Conservation (phyloP, 2,888 invertebrate species). For the Belgica antarctica region DNA sequence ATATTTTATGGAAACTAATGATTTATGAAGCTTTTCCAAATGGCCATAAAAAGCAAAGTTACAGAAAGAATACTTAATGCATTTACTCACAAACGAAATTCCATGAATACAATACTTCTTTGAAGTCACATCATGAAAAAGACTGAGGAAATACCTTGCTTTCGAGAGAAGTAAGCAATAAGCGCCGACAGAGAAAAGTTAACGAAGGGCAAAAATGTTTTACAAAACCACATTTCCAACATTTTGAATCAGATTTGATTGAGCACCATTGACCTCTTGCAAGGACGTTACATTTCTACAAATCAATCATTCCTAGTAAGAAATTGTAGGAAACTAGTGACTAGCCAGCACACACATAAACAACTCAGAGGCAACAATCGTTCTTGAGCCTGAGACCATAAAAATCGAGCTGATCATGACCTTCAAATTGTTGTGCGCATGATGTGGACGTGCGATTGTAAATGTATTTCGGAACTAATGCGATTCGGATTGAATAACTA, state of each 20-base stretch:
- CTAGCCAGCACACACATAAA: neutral
- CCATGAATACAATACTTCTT: too few species aligned
- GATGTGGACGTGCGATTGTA: constrained; percentile 12
- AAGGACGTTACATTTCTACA: constrained; percentile 1
- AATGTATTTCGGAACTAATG: neutral
- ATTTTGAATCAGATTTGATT: neutral
- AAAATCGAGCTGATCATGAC: constrained; percentile 25
- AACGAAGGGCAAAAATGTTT: neutral
- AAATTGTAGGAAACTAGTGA: too few species aligned
- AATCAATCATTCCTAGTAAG: neutral
- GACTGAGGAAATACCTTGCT: constrained; percentile 6
- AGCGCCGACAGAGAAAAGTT: neutral
- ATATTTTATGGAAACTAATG: too few species aligned
- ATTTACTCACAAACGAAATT: too few species aligned
- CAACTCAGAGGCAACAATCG: neutral
- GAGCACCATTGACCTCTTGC: constrained; percentile 5
- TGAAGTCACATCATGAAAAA: too few species aligned
- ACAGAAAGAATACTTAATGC: too few species aligned
- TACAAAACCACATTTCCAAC: neutral
- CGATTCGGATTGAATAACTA: constrained; percentile 5
- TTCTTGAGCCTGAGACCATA: constrained; percentile 7
- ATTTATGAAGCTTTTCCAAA: too few species aligned
- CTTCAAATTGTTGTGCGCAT: neutral
- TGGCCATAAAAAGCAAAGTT: too few species aligned
- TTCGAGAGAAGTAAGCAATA: constrained; percentile 2